Evolutionary conservation across 1,140 invertebrate genomes (phyloP), one percentile per base, ranked within the genome.

Genomic region (Lepidotrigona ventralis): DNA sequence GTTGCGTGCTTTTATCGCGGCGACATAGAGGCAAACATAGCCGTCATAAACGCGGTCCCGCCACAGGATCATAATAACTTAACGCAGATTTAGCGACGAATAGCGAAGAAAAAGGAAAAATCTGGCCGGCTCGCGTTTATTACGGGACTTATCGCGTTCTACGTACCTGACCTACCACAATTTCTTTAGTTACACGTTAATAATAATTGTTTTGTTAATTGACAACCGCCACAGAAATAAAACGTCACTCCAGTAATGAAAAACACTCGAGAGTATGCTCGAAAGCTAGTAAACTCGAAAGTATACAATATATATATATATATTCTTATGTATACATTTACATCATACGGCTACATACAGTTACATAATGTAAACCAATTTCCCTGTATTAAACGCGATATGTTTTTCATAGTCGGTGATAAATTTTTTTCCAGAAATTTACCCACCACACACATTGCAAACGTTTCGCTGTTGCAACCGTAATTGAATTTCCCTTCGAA

Each of bases 51-150:
- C 86, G 83, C 75, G 76, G 29, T 29, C 29, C 80, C 76, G 81
- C 78, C 23, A 1, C 82, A 75, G 76, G 81, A 88, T 90, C 91
- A 86, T 92, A 91, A 92, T 89, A 91, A 88, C 89, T 90, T 90
- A 90, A 91, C 91, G 87, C 87, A 88, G 90, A 91, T 92, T 91
- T 90, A 92, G 82, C 88, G 78, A 79, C 79, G 58, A 82, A 46
- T 90, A 87, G 19, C 26, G 56, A 33, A 69, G 19, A 29, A 64
- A 58, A 58, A 9, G 19, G 2, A 53, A 60, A n/a, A 64, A 64
- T 15, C 15, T 26, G 63, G 77, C 29, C 71, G 76, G 68, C 83
- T 79, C 81, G 83, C 86, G 84, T 89, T 92, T 92, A 91, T 92
- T 88, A 89, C 77, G 39, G 58, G 56, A 83, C 33, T 33, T 33